Conservation (phyloP, 2,888 invertebrate genomes). For the Pherbina coryleti region DNA sequence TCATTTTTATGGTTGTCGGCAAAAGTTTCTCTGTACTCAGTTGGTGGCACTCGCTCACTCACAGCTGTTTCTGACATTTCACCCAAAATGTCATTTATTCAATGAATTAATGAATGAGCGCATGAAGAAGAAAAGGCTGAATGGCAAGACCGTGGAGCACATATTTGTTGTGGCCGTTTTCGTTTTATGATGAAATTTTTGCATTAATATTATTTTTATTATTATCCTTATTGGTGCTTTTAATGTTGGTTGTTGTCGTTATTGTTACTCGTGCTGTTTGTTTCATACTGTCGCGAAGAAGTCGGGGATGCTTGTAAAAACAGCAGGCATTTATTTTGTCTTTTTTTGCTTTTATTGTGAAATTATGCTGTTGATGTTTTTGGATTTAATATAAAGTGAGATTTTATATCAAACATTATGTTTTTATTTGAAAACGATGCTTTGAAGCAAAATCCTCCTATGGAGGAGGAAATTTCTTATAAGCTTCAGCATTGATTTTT, state of each 20-base stretch:
- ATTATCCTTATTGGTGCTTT: conserved; percentile 16
- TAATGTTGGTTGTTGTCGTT: neutral
- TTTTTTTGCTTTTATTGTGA: conserved; percentile 19
- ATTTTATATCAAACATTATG: too few relatives aligned
- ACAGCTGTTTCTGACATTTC: conserved; percentile 41
- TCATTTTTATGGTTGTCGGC: conserved; percentile 30
- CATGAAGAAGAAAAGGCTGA: neutral
- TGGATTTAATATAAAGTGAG: conserved; percentile 33
- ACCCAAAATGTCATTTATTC: conserved; percentile 40
- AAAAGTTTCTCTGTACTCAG: conserved; percentile 10
- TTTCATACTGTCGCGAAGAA: conserved; percentile 33
- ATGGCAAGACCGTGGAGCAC: neutral
- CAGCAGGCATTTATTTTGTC: conserved; percentile 36
- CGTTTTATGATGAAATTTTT: neutral
- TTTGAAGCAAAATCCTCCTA: too few relatives aligned
- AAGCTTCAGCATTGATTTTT: too few relatives aligned
- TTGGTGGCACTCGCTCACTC: neutral
- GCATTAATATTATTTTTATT: conserved; percentile 8
- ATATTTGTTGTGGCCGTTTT: neutral
- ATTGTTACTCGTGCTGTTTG: conserved; percentile 14
- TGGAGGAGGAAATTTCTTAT: too few relatives aligned
- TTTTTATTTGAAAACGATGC: too few relatives aligned
- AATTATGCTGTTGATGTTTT: conserved; percentile 34
- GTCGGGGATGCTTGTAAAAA: neutral
- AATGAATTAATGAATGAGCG: conserved; percentile 28